phyloP scores from a whole-genome alignment of 2,113 vertebrate species.

The Dicerorhinus sumatrensis region DNA sequence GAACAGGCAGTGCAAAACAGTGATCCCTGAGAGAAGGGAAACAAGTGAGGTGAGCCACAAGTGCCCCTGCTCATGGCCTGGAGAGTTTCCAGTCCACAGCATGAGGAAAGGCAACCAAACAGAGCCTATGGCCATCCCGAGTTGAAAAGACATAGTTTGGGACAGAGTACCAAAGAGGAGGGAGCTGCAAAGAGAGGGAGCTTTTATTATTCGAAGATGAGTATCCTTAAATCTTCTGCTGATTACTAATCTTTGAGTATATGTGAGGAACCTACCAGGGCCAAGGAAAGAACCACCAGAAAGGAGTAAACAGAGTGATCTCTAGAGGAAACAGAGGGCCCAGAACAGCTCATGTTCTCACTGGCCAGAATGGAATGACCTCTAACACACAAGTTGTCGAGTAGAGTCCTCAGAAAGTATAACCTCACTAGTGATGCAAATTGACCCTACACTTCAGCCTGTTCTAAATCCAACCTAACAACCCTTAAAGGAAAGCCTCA shows the following conservation, averaged over 20 bases:
- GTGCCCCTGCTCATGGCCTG: not conserved
- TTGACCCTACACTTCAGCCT: not conserved
- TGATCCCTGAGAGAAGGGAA: not conserved
- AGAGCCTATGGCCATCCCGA: not conserved
- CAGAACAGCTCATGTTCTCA: not conserved
- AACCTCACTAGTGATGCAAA: not conserved
- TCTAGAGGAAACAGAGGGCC: not conserved
- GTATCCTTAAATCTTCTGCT: not conserved
- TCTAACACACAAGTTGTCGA: not conserved
- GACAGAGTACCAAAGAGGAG: not conserved
- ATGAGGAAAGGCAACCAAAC: not conserved
- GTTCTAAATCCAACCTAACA: not conserved
- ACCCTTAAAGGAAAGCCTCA: not conserved
- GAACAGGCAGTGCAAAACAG: not conserved
- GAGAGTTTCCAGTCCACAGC: not conserved
- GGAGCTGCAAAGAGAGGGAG: not conserved
- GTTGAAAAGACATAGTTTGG: not conserved
- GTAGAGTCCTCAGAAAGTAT: not conserved
- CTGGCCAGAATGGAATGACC: not conserved
- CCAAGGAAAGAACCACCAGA: not conserved
- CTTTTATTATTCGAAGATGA: not conserved
- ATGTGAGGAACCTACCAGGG: not conserved
- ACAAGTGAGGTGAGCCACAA: not conserved
- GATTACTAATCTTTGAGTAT: not conserved
- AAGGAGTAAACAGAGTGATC: not conserved